A percentile compares a stretch with the other conserved stretches of the same genome.
These are phyloP conservation scores for Brachyhypopomus gauderio DNA, from an alignment of 2,113 vertebrate genomes.

Conservation along the genomic window DNA sequence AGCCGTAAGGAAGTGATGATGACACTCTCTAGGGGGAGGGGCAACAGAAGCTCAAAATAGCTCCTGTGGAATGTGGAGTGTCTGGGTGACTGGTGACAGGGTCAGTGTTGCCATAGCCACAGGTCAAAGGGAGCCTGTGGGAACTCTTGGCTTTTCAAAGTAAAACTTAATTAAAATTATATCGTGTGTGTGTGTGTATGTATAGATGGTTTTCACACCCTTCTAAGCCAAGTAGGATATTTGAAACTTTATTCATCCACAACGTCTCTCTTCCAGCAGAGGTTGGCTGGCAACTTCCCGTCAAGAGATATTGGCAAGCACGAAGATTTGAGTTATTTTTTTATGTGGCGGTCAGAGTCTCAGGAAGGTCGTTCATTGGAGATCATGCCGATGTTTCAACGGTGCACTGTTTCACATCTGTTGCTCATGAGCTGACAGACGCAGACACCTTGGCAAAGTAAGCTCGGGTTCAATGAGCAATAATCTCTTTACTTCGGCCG, in stretches of 20 bases:
- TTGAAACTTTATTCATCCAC: constrained; percentile 1
- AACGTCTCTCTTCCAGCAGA: background rate
- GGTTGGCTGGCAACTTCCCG: background rate
- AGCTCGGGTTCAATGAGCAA: constrained; percentile 48
- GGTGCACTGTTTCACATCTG: constrained; percentile 25
- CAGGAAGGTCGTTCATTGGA: constrained; percentile 16
- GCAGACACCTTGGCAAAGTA: constrained; percentile 38
- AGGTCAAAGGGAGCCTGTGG: constrained; percentile 16
- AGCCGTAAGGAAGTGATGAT: background rate
- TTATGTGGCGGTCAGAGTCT: background rate
- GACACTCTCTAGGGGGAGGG: background rate
- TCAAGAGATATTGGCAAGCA: constrained; percentile 15
- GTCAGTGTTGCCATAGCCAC: constrained; percentile 4
- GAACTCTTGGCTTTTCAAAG: background rate
- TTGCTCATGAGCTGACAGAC: constrained; percentile 38
- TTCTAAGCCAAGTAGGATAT: background rate
- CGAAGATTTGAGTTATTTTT: constrained; percentile 32
- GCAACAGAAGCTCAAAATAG: constrained; percentile 15
- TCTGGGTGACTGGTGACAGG: constrained; percentile 31
- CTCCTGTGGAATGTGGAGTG: background rate
- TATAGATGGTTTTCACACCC: background rate
- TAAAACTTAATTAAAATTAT: background rate
- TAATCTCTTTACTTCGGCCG: constrained; percentile 41
- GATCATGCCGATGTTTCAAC: constrained; percentile 21
- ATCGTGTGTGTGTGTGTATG: background rate